Evolutionary conservation across 2,888 invertebrate genomes (phyloP).

Genomic region (Sabatieria punctata): DNA sequence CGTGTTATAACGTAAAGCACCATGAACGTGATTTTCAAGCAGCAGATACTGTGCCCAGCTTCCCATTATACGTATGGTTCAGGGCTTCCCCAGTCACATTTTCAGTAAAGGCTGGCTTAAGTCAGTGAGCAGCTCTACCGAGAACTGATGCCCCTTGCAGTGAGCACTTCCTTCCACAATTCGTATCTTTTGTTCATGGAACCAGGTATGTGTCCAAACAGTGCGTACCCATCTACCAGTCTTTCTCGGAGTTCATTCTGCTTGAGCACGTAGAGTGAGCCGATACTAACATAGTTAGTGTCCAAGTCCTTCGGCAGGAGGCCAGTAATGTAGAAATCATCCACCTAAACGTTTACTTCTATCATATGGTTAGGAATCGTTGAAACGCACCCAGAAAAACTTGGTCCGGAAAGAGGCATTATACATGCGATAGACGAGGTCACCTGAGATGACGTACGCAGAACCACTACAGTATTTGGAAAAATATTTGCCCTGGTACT

Average conservation of each 20-base stretch:
- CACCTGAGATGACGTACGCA: slow-evolving; percentile 31
- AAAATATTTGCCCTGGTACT: slow-evolving; percentile 29
- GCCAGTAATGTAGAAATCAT: slow-evolving; percentile 10
- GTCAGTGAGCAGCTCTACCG: too few species aligned
- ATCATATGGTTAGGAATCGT: background rate
- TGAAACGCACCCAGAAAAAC: slow-evolving; percentile 7
- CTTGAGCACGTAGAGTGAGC: slow-evolving; percentile 8
- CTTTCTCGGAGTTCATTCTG: slow-evolving; percentile 1
- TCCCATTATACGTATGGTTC: too few species aligned
- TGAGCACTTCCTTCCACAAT: slow-evolving; percentile 9
- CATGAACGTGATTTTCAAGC: too few species aligned
- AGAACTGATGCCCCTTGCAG: background rate
- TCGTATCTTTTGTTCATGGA: slow-evolving; percentile 3
- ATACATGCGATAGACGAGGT: slow-evolving; percentile 27
- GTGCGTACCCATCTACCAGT: slow-evolving; percentile 7
- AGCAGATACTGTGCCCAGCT: too few species aligned
- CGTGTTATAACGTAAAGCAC: too few species aligned
- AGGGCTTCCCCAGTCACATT: too few species aligned
- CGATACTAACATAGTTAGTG: slow-evolving; percentile 1
- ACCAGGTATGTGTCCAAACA: slow-evolving; percentile 10
- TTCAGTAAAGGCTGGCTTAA: too few species aligned
- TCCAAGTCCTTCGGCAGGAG: slow-evolving; percentile 2
- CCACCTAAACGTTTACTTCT: background rate
- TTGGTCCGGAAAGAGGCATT: slow-evolving; percentile 14
- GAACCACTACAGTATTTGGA: slow-evolving; percentile 35